Base-by-base conservation (phyloP, 2,888 invertebrate genomes). In the Hylaea fasciaria region DNA sequence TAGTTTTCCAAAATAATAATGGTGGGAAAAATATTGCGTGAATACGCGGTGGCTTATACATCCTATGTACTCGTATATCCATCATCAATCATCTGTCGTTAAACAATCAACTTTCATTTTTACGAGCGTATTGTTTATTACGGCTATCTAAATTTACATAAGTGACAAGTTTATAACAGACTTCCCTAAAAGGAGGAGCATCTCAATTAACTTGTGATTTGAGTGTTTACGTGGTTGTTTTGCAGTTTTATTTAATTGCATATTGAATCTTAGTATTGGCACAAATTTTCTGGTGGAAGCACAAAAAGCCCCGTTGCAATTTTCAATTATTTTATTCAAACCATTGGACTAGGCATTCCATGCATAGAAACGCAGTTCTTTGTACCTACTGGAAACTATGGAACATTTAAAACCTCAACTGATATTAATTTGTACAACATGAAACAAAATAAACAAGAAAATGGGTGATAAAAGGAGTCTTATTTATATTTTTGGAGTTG, bases 21-120 rank as follows among this genome's bases (percentile, higher is more conserved):
- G 73, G 71, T 71, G 68, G 71, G 78, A 78, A 78, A 76, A 68
- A 65, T 59, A 74, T 78, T 78, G 78, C 78, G 74, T 78, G 76
- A 77, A 70, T 71, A 66, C 74, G 74, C 76, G 72, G 80, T 80
- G 79, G 81, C 80, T 75, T 77, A 76, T 75, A 77, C 73, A 74
- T 71, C 71, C 71, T 71, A 75, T 77, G 77, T n/a, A n/a, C n/a
- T n/a, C n/a, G n/a, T 79, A 78, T 74, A 76, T 71, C 78, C 74
- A 69, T 69, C 77, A 80, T 77, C 80, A 81, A 81, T 82, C 82
- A 82, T 82, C 72, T 74, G 77, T 81, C 76, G 80, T 83, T 83
- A 83, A 83, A 83, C 83, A 83, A 83, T 83, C 83, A 84, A 80
- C 85, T 84, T 85, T 85, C 84, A 81, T 80, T 82, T 84, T 77